Percentiles rank a stretch among this genome's conserved stretches.
phyloP scores from a whole-genome alignment of 2,113 vertebrate genomes.

The Cryptomyrus ogoouensis region DNA sequence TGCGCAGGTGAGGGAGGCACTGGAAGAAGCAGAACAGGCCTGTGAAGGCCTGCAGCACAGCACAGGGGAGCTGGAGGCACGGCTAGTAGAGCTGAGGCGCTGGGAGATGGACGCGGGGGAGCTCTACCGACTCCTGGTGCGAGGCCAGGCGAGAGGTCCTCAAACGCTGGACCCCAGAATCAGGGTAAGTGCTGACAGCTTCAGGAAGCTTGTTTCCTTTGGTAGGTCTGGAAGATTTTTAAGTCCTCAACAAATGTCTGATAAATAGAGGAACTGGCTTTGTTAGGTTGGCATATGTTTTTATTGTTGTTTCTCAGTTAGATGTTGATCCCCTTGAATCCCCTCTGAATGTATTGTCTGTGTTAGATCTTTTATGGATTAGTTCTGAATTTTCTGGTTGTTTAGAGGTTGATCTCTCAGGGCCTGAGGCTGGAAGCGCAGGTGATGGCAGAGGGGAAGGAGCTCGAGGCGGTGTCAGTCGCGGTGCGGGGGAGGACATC shows the following conservation, averaged over 20 bases:
- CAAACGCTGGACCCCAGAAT: constrained; percentile 11
- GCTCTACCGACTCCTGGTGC: constrained; percentile 32
- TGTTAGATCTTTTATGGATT: not conserved
- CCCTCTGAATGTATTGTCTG: not conserved
- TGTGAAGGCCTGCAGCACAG: constrained; percentile 45
- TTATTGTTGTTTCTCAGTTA: not conserved
- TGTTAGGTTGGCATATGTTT: not conserved
- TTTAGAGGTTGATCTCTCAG: constrained; percentile 57
- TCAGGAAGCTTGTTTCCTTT: not conserved
- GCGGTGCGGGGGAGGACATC: constrained; percentile 40
- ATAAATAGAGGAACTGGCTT: not conserved
- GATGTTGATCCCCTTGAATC: not conserved
- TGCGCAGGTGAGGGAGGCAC: constrained; percentile 32
- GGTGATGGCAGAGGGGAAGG: constrained; percentile 50
- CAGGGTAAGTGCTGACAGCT: constrained; percentile 31
- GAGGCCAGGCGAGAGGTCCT: constrained; percentile 15
- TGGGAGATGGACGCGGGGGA: constrained; percentile 48
- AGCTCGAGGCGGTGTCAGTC: constrained; percentile 45
- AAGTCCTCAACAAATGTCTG: not conserved
- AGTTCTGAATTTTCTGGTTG: not conserved
- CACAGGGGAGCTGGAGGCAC: constrained; percentile 40
- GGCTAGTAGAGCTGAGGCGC: constrained; percentile 44
- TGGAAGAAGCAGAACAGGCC: constrained; percentile 36
- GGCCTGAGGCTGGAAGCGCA: constrained; percentile 55
- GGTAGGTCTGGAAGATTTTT: not conserved